Percentiles rank a stretch among this genome's conserved stretches.
Evolutionary conservation across 2,113 vertebrate species (phyloP).

Genomic region (Lynx canadensis): DNA sequence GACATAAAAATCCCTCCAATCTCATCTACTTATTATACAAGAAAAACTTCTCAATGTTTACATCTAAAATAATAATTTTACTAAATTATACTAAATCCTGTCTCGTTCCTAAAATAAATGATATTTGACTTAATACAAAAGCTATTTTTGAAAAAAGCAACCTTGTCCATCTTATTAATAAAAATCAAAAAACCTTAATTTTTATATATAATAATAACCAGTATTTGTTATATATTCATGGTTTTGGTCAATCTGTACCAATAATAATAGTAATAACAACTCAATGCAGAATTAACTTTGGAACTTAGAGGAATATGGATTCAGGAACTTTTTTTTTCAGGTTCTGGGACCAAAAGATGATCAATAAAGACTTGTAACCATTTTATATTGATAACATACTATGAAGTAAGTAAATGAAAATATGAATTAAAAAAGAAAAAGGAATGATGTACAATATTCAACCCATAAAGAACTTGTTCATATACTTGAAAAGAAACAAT

Average conservation of each 20-base stretch:
- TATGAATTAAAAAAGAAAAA: slow-evolving; percentile 20
- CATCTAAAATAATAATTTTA: background rate
- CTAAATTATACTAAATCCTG: background rate
- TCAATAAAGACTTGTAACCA: background rate
- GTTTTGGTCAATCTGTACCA: background rate
- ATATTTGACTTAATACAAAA: background rate
- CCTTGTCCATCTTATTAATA: background rate
- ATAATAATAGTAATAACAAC: background rate
- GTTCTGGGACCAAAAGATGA: background rate
- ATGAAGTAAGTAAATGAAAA: slow-evolving; percentile 1
- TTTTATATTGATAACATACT: background rate
- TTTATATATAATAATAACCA: background rate
- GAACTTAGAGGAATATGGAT: background rate
- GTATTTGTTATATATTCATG: background rate
- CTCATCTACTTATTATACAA: background rate
- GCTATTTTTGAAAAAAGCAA: background rate
- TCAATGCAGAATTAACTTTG: background rate
- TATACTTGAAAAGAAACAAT: background rate
- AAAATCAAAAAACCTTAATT: background rate
- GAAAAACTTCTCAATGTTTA: background rate
- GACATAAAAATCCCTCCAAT: background rate
- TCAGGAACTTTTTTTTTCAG: background rate
- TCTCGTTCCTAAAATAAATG: slow-evolving; percentile 37
- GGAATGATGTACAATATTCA: background rate
- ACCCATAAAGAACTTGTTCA: background rate